These are phyloP conservation scores for Actinia tenebrosa DNA, from an alignment of 64 coral and sea anemone species.

Conservation along the genomic window DNA sequence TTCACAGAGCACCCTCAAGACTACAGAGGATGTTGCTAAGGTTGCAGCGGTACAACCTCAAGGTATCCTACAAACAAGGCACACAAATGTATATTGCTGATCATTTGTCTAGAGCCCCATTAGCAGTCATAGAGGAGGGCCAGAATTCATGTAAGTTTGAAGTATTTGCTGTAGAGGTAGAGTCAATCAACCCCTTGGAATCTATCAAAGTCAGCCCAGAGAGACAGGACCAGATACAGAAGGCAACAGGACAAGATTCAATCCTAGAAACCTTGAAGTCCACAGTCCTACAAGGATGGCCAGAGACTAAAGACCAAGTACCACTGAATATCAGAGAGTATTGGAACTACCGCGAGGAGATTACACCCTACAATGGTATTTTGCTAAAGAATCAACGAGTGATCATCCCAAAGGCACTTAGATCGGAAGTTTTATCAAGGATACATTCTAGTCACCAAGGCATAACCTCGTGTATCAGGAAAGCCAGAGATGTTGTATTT, in stretches of 20 bases:
- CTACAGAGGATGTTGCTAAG: constrained; percentile 34
- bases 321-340: constrained; percentile 40
- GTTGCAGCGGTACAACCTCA: constrained; percentile 38
- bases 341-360: constrained; percentile 59
- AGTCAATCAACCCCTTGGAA: constrained; percentile 44
- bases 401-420: constrained; percentile 54
- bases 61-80: constrained; percentile 34
- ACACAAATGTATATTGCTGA: constrained; percentile 45
- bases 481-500: constrained; percentile 51
- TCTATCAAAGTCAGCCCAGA: constrained; percentile 47
- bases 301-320: constrained; percentile 52
- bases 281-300: constrained; percentile 43
- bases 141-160: constrained; percentile 39
- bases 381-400: constrained; percentile 58
- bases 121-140: neutral
- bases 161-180: constrained; percentile 52
- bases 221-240: constrained; percentile 44
- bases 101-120: constrained; percentile 45
- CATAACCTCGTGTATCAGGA: constrained; percentile 29
- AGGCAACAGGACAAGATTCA: constrained; percentile 38
- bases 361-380: constrained; percentile 48
- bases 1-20: constrained; percentile 17
- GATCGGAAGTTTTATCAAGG: constrained; percentile 50
- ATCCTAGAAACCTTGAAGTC: no score
- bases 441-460: constrained; percentile 71